A percentile compares a stretch with the other conserved stretches of the same genome.
Conservation (phyloP, 2,797 vertebrate genomes). For the Sebastiscus albofasciatus region DNA sequence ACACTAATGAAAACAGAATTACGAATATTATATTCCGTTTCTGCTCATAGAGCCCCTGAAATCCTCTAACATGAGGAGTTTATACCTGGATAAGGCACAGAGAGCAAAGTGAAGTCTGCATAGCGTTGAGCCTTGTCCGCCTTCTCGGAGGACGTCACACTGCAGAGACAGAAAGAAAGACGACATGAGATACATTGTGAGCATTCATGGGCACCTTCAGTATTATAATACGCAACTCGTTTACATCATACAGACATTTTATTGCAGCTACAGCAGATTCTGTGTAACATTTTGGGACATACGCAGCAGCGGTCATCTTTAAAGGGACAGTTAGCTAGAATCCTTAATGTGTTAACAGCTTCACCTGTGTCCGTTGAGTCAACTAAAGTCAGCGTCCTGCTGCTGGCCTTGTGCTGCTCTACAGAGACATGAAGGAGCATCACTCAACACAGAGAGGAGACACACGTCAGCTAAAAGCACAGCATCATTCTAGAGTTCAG, state of each 20-base stretch:
- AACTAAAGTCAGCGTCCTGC: too few species aligned
- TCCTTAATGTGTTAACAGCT: too few species aligned
- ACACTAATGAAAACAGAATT: too few species aligned
- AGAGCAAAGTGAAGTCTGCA: conserved; percentile 96
- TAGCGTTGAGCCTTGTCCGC: conserved; percentile 99
- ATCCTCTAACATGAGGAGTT: not conserved
- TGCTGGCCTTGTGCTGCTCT: too few species aligned
- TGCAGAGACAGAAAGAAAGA: conserved; percentile 65
- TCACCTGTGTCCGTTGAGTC: too few species aligned
- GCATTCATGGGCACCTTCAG: not conserved
- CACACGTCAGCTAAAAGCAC: too few species aligned
- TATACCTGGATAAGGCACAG: conserved; percentile 97
- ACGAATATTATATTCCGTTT: too few species aligned
- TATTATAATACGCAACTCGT: not conserved
- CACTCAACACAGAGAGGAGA: too few species aligned
- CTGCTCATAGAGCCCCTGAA: too few species aligned
- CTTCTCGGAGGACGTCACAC: conserved; percentile 98
- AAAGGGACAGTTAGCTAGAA: too few species aligned
- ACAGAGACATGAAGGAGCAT: too few species aligned
- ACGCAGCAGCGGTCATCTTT: not conserved
- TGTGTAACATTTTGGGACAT: not conserved
- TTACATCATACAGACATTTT: not conserved
- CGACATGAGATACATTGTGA: not conserved
- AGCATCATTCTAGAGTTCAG: too few species aligned
- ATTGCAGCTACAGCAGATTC: not conserved